Conservation (phyloP, 2,113 vertebrate species). For the Tychaedon coryphoeus region DNA sequence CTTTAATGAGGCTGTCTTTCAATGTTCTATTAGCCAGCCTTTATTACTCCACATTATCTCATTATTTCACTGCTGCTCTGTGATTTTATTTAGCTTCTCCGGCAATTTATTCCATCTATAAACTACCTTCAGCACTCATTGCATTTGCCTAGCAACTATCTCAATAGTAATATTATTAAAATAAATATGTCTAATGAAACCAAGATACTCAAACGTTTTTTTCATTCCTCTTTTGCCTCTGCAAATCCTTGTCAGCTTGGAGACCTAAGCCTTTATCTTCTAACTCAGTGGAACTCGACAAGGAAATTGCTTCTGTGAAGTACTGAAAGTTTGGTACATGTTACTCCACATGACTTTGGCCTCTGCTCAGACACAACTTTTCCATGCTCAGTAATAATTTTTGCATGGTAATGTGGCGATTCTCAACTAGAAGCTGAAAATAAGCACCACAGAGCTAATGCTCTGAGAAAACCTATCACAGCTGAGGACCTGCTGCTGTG, state of each 20-base stretch:
- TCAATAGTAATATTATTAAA: background rate
- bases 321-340: background rate
- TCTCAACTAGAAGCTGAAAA: background rate
- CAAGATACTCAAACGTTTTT: background rate
- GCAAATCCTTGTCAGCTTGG: background rate
- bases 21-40: slow-evolving; percentile 1
- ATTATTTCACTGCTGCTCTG: background rate
- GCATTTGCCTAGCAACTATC: background rate
- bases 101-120: background rate
- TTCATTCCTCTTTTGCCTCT: background rate
- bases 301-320: background rate
- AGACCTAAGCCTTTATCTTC: background rate
- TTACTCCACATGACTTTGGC: background rate
- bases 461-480: background rate
- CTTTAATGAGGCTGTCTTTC: background rate
- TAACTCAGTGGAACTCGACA: background rate
- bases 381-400: background rate
- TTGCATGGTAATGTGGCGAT: background rate
- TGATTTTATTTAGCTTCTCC: background rate
- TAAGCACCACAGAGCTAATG: background rate
- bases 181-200: background rate
- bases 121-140: background rate
- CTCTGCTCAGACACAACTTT: background rate
- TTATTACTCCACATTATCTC: background rate
- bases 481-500: background rate